Base-by-base conservation (phyloP, 2,113 vertebrate genomes). In the Halichoerus grypus region DNA sequence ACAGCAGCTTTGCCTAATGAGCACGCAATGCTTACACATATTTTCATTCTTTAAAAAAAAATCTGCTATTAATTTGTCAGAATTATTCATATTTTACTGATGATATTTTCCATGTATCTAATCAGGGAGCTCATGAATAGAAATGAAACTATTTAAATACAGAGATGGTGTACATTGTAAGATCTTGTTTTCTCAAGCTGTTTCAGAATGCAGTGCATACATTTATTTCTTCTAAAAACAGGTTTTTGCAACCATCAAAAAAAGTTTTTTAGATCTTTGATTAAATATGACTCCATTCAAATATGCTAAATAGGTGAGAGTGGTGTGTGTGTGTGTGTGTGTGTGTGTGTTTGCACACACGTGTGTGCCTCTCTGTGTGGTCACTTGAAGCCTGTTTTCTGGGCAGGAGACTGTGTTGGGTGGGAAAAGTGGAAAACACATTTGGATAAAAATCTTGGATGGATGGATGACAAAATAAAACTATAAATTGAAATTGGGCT, bases 91-190 rank as follows among this genome's bases (percentile, higher is more conserved):
- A 98, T 98, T 98, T 98, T 98, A 90, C 98, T 99, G 98, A 99
- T 98, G 98, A 98, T 99, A 98, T 98, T 99, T 99, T 98, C 97
- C 92, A 98, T 98, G 98, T 98, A 98, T 98, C 98, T 99, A 98
- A 99, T 99, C 99, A 99, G 98, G 97, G 97, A 97, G 93, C 98
- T 99, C 99, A 99, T 99, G 99, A 99, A 99, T 99, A 99, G 99
- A 99, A 99, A 99, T 99, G 98, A 98, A 98, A 98, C 98, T 98
- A 98, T 99, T 99, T 98, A 98, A 98, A 99, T 98, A 97, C 98
- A 98, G 98, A 98, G 98, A 95, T 98, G 98, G 97, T 98, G 98
- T 98, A 99, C 98, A 98, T 98, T 98, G 98, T 98, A 98, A 98
- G 98, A 98, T 98, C 98, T 98, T 99, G 98, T 99, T 99, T 99